Evolutionary conservation across 2,797 vertebrate genomes (phyloP).

Genomic region (Psittacula echo): DNA sequence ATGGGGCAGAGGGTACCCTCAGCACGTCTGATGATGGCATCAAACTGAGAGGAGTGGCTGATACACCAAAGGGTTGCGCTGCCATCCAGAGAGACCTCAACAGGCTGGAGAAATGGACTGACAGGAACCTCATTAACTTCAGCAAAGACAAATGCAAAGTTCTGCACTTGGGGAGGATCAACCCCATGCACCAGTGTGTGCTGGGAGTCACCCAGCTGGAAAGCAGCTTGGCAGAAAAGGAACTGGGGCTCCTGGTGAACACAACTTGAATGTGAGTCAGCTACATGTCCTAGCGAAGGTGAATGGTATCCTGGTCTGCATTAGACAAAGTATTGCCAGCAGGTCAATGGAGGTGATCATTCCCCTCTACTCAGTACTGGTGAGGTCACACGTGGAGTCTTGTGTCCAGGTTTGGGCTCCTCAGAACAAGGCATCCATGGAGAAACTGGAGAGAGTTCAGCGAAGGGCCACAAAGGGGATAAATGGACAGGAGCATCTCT

Average conservation of each 20-base stretch:
- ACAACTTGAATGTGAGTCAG: neutral
- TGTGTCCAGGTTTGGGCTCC: neutral
- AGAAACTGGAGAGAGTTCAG: neutral
- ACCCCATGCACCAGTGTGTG: accelerated
- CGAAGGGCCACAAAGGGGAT: neutral
- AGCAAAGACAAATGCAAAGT: neutral
- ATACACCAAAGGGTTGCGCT: neutral
- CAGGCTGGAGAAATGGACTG: neutral
- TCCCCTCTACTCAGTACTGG: neutral
- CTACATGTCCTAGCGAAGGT: neutral
- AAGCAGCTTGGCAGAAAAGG: neutral
- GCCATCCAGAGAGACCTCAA: neutral
- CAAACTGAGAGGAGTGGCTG: neutral
- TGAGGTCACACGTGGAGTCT: neutral
- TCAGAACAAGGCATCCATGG: neutral
- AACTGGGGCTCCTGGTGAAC: neutral
- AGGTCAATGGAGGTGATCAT: neutral
- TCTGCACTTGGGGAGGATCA: neutral
- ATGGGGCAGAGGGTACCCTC: neutral
- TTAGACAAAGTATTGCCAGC: neutral
- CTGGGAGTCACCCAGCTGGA: neutral
- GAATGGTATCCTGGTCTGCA: neutral
- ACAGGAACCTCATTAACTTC: neutral
- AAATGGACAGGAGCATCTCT: neutral
- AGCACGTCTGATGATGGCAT: neutral